These are phyloP conservation scores for Hipposideros armiger DNA, from an alignment of 2,113 vertebrate genomes.

Conservation along the genomic window DNA sequence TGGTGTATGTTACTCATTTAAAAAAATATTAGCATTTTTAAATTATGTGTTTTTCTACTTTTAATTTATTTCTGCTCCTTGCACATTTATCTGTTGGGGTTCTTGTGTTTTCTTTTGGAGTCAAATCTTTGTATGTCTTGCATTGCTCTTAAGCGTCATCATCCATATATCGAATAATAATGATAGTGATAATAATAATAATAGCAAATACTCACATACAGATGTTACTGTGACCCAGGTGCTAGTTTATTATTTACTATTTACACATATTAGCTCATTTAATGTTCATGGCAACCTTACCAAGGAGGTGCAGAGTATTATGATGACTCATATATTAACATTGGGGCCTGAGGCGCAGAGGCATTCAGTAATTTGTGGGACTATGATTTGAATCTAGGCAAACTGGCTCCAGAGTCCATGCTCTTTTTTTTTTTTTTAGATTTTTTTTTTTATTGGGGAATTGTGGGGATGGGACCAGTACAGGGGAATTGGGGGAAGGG, in stretches of 20 bases:
- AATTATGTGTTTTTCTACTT: conserved; percentile 45
- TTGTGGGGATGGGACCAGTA: no score
- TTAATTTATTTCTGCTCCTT: conserved; percentile 22
- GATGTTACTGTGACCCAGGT: neutral
- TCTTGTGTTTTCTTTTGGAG: conserved; percentile 17
- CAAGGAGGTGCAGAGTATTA: neutral
- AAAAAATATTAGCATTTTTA: neutral
- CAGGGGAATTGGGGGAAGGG: no score
- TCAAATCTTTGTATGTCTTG: conserved; percentile 14
- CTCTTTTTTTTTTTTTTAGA: neutral
- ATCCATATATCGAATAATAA: neutral
- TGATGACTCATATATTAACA: neutral
- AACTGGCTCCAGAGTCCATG: neutral
- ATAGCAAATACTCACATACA: neutral
- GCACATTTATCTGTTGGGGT: neutral
- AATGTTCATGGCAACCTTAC: neutral
- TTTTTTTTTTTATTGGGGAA: no score
- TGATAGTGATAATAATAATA: neutral
- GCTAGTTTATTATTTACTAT: neutral
- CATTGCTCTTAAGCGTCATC: neutral
- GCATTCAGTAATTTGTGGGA: neutral
- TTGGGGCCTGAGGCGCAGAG: neutral
- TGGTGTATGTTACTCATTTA: neutral
- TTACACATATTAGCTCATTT: conserved; percentile 15
- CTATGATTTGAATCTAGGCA: neutral